phyloP scores from a whole-genome alignment of 2,797 vertebrate genomes.

The Dendrocincla fuliginosa region DNA sequence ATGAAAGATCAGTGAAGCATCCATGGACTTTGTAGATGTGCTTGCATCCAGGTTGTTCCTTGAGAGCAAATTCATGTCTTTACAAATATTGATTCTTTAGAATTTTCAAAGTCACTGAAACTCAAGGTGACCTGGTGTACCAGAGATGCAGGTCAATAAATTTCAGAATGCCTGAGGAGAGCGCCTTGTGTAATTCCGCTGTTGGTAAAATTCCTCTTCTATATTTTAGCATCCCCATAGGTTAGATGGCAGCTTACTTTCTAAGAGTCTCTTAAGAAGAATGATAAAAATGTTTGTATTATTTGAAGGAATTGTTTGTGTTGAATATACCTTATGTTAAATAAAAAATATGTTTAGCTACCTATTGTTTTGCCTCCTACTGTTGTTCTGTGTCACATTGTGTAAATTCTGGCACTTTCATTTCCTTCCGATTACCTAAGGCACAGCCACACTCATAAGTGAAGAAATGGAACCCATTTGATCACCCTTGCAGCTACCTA shows the following conservation, averaged over 20 bases:
- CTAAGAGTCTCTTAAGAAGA: background rate
- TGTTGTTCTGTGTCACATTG: background rate
- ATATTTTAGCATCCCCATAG: background rate
- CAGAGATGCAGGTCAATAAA: background rate
- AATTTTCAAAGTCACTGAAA: conserved; percentile 4
- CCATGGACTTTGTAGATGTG: background rate
- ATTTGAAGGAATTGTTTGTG: background rate
- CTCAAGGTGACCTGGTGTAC: background rate
- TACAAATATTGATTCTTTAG: conserved; percentile 10
- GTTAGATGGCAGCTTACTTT: background rate
- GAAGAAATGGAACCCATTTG: background rate
- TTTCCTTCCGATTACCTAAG: background rate
- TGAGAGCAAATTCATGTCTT: conserved; percentile 18
- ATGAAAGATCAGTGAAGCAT: background rate
- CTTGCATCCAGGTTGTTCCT: background rate
- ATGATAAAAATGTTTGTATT: background rate
- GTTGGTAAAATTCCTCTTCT: background rate
- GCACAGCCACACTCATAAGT: background rate
- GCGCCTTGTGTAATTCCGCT: background rate
- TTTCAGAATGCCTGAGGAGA: background rate
- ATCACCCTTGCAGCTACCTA: background rate
- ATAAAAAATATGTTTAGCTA: background rate
- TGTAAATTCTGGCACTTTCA: background rate
- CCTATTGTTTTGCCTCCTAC: background rate
- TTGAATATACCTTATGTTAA: background rate